Evolutionary conservation across 2,888 invertebrate species (phyloP), one percentile per base, ranked within the genome.

Genomic region (Sinhomidia bicolor): DNA sequence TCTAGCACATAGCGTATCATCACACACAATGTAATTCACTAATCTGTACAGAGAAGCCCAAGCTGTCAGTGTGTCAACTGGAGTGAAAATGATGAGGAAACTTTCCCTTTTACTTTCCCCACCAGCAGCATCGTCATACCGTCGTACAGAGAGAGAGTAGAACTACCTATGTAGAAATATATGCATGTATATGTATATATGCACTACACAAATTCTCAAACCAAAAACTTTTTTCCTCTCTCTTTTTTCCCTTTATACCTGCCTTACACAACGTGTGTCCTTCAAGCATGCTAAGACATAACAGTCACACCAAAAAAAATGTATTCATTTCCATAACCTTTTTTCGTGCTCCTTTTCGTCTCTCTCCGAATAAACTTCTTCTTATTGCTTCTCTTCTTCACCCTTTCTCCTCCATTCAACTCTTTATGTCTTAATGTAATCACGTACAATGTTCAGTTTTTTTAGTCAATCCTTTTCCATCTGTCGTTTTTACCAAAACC

Each of bases 41-140:
- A 87, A 87, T 87, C 87, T 60, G 87, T 80, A 57, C 76, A 57
- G 44, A n/a, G 57, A 82, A 87, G 62, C 76, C 81, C 32, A 51
- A 44, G 54, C 81, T 87, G 87, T 87, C 87, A 82, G 81, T 87
- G 87, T 87, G 87, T 87, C 87, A 87, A 87, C 74, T 87, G 87
- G 87, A 87, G 81, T 87, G 87, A 87, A 87, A 87, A 87, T 87
- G 87, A 87, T 87, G 87, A 87, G 87, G 87, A 87, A 87, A 87
- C 81, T 82, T 87, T 87, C 74, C 57, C 82, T 71, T n/a, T 71
- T 32, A 80, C 32, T 57, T 26, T 54, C 17, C 23, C 14, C 0
- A 51, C 79, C 36, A 36, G n/a, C n/a, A n/a, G n/a, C n/a, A n/a
- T n/a, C n/a, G n/a, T n/a, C n/a, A n/a, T n/a, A n/a, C n/a, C n/a